Evolutionary conservation across 1,140 invertebrate genomes (phyloP), one percentile per base, ranked within the genome.

Genomic region (Bradynema listronoti): DNA sequence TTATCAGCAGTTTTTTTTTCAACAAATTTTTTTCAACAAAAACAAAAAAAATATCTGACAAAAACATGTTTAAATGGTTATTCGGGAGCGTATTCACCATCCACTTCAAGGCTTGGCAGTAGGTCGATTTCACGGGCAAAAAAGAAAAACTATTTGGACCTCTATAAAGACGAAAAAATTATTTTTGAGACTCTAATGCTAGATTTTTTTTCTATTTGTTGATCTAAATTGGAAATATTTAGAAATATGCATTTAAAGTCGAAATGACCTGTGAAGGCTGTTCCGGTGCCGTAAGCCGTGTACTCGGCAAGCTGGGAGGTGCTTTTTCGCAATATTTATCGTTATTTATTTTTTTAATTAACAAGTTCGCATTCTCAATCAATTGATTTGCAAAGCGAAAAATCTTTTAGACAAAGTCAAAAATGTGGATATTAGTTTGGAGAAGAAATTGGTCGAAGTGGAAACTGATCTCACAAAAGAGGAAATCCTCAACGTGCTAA

Each of bases 231-330:
- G 7, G 1, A 5, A n/a, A 22, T n/a, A 42, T 58, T 32, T 43
- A 63, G 61, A 3, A 43, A 4, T 62, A 63, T 36, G 55, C 50
- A 51, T 63, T 63, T 11, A 25, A 52, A 22, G 61, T 63, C 3
- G 61, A 63, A 46, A 63, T 63, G 61, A 63, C 61, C 24, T 63
- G 61, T 39, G 63, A 68, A 52, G 69, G 69, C 16, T 69, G 67
- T 49, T 72, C 68, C 11, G 61, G 60, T 42, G 70, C 70, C 19
- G 69, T 56, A 19, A 46, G 56, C 36, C 33, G 56, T 16, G 63
- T 72, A 14, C 43, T 69, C 4, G 69, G 54, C 19, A 65, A 66
- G 53, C 58, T 69, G 30, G 67, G 69, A 69, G 67, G 67, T 65
- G 45, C 29, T 54, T 58, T 45, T 25, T 2, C 32, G 19, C 16